Percentiles rank a stretch among this genome's conserved stretches.
These are phyloP conservation scores for Malacoctenus gilli DNA, from an alignment of 2,797 vertebrate species.

Conservation along the genomic window DNA sequence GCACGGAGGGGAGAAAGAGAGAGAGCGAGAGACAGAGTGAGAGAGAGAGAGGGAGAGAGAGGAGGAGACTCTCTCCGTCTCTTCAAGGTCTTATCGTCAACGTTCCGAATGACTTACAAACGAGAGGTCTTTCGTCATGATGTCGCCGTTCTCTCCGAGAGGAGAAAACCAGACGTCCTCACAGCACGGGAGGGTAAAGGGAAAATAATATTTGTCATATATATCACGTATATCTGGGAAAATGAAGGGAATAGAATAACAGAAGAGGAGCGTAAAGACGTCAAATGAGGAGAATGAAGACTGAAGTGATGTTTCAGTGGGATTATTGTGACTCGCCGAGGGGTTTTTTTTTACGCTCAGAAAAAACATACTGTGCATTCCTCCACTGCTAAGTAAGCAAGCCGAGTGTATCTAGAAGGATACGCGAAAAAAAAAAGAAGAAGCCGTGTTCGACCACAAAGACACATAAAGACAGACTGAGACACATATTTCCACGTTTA, in stretches of 20 bases:
- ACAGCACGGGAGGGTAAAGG: constrained; percentile 3
- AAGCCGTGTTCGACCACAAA: constrained; percentile 31
- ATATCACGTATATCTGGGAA: constrained; percentile 15
- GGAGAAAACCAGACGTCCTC: constrained; percentile 32
- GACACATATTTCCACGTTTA: too few species aligned
- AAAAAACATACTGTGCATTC: constrained; percentile 61
- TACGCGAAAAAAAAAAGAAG: constrained; percentile 20
- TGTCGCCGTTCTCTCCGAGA: constrained; percentile 30
- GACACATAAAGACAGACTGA: constrained; percentile 1
- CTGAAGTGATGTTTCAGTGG: constrained; percentile 8
- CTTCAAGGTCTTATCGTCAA: constrained; percentile 45
- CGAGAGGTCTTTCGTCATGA: constrained; percentile 43
- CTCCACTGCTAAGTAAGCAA: constrained; percentile 42
- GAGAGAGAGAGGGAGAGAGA: too few species aligned
- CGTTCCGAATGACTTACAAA: constrained; percentile 56
- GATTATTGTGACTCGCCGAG: constrained; percentile 39
- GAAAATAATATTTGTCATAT: background rate
- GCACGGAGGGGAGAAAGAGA: constrained; percentile 19
- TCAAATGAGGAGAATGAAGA: constrained; percentile 36
- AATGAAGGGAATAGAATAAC: constrained; percentile 1
- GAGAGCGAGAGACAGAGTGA: background rate
- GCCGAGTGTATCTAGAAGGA: constrained; percentile 10
- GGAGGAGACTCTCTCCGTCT: too few species aligned
- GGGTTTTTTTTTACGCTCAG: constrained; percentile 38
- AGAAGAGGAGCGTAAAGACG: constrained; percentile 11